These are phyloP conservation scores for Podotricha telesiphe DNA, from an alignment of 2,888 invertebrate genomes.

Conservation along the genomic window DNA sequence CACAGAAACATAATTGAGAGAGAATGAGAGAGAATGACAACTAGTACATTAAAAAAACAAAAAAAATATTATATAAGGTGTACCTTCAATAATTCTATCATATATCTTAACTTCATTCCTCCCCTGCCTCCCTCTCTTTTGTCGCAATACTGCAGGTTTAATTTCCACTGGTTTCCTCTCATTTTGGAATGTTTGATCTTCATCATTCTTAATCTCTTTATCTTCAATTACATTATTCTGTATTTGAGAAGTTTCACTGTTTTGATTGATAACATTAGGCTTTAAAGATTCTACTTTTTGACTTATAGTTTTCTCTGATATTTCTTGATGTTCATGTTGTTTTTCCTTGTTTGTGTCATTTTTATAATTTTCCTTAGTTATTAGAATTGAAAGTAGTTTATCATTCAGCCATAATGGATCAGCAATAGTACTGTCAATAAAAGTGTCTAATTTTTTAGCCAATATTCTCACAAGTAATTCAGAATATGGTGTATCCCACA, in stretches of 20 bases:
- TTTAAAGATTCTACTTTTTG: not conserved
- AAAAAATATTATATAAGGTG: not conserved
- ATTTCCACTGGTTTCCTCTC: slow-evolving; percentile 72
- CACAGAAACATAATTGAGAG: too few species aligned
- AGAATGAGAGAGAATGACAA: too few species aligned
- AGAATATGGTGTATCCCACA: slow-evolving; percentile 87
- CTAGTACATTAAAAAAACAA: not conserved
- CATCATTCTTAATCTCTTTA: slow-evolving; percentile 38
- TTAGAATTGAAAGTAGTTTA: slow-evolving; percentile 61
- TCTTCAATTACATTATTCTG: slow-evolving; percentile 36
- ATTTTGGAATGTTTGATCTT: slow-evolving; percentile 45
- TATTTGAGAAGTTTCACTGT: slow-evolving; percentile 29
- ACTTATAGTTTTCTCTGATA: slow-evolving; percentile 33
- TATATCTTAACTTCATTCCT: slow-evolving; percentile 79
- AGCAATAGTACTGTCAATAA: slow-evolving; percentile 74
- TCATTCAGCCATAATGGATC: slow-evolving; percentile 81
- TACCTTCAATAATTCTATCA: slow-evolving; percentile 79
- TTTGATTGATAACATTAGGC: slow-evolving; percentile 10
- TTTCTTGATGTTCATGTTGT: slow-evolving; percentile 27
- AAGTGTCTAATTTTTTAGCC: slow-evolving; percentile 82
- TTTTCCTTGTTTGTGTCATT: slow-evolving; percentile 35
- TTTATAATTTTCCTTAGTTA: slow-evolving; percentile 48
- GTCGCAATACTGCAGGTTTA: slow-evolving; percentile 66
- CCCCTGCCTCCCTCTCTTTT: slow-evolving; percentile 71
- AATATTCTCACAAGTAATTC: slow-evolving; percentile 85